Base-by-base conservation (phyloP, 1,140 invertebrate species). In the Maniola jurtina region DNA sequence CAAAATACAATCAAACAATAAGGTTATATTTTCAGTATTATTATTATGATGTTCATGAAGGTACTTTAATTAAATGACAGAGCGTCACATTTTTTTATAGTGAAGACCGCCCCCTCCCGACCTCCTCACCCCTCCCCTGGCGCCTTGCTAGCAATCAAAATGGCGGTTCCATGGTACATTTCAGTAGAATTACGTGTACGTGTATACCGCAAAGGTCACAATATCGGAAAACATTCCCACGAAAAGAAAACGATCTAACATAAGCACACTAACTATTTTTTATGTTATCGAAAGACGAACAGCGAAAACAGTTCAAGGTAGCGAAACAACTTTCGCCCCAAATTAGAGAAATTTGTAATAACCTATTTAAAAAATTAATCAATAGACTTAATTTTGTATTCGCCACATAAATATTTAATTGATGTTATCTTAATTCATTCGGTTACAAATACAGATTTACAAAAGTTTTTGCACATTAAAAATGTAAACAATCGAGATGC, bases 141-240 rank as follows among this genome's bases (percentile, higher is more conserved):
- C 79, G 81, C 80, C 79, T 80, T 79, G 73, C 81, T 82, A 82
- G 77, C 80, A 85, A 88, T 86, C 85, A 88, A 88, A 88, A 88
- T 88, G 85, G 85, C 85, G 84, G 85, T 84, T 79, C 78, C 75
- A 85, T 81, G 75, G 80, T 80, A 85, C 76, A 75, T 73, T 76
- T 81, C 70, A 61, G 60, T 75, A 76, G 65, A 83, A 73, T 72
- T 84, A 86, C 83, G 79, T 84, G 81, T 84, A 79, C 75, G 77
- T 68, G 62, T 68, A 57, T 60, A 74, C 35, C 67, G 63, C 67
- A 76, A 75, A 78, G 71, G 70, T 75, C 72, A 73, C 47, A 63
- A 54, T 67, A 57, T 40, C 47, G 64, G 52, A 66, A 68, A 55
- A 35, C 62, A 33, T 66, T 38, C 56, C 35, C 15, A 61, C 8